A percentile compares a stretch with the other conserved stretches of the same genome.
Evolutionary conservation across 2,797 vertebrate species (phyloP).

Genomic region (Myiothlypis coronata): DNA sequence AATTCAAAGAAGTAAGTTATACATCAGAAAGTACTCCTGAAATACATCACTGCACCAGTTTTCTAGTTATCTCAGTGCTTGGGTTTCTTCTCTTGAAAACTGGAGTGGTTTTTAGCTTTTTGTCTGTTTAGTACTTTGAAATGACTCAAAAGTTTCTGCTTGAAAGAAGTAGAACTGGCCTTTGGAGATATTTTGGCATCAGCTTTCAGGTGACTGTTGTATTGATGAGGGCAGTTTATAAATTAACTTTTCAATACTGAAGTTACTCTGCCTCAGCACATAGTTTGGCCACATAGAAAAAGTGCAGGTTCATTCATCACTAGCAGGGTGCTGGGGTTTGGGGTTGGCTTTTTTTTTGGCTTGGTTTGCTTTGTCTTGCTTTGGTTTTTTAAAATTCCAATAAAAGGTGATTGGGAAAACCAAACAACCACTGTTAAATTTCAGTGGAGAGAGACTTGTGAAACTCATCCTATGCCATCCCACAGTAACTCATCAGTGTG

Average conservation of each 20-base stretch:
- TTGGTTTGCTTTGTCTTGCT: background rate
- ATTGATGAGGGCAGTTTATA: background rate
- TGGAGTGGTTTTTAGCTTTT: background rate
- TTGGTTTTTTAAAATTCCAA: background rate
- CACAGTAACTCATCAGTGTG: background rate
- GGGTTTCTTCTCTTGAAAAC: background rate
- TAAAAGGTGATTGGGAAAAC: background rate
- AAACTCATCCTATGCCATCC: background rate
- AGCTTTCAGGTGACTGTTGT: background rate
- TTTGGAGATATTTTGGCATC: background rate
- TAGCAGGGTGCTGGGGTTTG: background rate
- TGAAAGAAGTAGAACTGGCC: background rate
- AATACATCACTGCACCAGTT: background rate
- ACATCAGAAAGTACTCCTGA: background rate
- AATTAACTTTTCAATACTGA: background rate
- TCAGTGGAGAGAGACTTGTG: background rate
- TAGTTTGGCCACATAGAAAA: background rate
- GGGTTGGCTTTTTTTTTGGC: background rate
- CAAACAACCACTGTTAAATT: background rate
- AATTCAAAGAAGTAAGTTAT: constrained; percentile 91
- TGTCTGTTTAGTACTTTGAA: background rate
- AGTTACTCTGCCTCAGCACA: background rate
- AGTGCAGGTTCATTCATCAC: background rate
- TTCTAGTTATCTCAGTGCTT: background rate
- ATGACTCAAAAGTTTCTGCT: background rate